phyloP scores from a whole-genome alignment of 2,113 vertebrate genomes.

The Apeltes quadracus region DNA sequence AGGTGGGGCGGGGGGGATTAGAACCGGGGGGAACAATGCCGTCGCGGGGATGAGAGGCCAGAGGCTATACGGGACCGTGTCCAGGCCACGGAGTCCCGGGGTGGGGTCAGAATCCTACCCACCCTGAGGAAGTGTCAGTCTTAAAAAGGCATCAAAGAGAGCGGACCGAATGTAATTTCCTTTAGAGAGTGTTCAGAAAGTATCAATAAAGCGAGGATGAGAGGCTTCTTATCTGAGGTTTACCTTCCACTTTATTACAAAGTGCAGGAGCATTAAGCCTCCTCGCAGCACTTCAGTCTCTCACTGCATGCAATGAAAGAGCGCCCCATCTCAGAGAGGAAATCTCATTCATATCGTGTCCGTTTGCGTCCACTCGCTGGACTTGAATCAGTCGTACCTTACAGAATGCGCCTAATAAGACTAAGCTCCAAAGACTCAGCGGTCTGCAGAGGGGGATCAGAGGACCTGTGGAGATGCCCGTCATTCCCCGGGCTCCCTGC shows the following conservation, averaged over 20 bases:
- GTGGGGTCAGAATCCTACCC: conserved; percentile 57
- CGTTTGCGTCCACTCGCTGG: neutral
- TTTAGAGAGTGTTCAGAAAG: conserved; percentile 41
- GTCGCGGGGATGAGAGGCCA: conserved; percentile 48
- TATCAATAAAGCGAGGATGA: conserved; percentile 56
- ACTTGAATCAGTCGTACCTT: conserved; percentile 30
- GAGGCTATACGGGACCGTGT: conserved; percentile 51
- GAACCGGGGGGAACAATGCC: conserved; percentile 26
- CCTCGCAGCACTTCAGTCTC: conserved; percentile 34
- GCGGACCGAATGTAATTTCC: conserved; percentile 55
- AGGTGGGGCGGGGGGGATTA: conserved; percentile 52
- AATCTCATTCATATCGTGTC: conserved; percentile 14
- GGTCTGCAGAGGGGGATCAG: conserved; percentile 33
- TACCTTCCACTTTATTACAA: conserved; percentile 62
- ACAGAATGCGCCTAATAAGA: conserved; percentile 21
- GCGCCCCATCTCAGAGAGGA: conserved; percentile 27
- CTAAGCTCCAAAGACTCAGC: conserved; percentile 32
- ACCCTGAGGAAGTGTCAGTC: conserved; percentile 63
- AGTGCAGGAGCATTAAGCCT: conserved; percentile 42
- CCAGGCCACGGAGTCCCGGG: conserved; percentile 28
- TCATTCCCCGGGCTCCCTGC: conserved; percentile 58
- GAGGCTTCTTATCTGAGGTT: conserved; percentile 54
- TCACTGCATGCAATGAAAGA: conserved; percentile 36
- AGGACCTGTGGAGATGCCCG: conserved; percentile 56
- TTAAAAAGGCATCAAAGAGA: conserved; percentile 53